phyloP scores from a whole-genome alignment of 2,113 vertebrate genomes.

The Myrmecophaga tridactyla region DNA sequence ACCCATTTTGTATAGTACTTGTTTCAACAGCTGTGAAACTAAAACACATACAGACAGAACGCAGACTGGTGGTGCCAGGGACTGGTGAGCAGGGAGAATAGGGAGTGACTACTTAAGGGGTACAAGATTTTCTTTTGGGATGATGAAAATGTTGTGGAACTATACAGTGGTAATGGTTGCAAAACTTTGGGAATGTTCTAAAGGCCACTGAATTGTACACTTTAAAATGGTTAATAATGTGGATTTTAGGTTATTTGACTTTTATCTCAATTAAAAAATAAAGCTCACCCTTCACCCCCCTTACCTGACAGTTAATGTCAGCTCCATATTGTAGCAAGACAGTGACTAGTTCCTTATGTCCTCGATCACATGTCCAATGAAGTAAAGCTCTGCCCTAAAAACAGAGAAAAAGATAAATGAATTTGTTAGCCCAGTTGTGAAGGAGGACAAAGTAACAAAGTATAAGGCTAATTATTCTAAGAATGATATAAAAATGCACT shows the following conservation, averaged over 20 bases:
- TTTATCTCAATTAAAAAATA: background rate
- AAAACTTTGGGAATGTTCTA: background rate
- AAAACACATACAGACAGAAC: background rate
- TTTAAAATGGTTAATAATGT: background rate
- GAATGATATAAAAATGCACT: background rate
- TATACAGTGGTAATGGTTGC: background rate
- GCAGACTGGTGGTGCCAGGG: background rate
- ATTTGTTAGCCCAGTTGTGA: background rate
- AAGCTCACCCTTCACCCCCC: constrained; percentile 39
- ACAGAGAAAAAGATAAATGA: constrained; percentile 42
- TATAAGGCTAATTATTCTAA: constrained; percentile 32
- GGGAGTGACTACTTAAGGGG: background rate
- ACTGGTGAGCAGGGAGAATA: background rate
- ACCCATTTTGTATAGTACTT: too few relatives aligned
- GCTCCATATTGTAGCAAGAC: constrained; percentile 90
- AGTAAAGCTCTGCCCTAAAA: constrained; percentile 93
- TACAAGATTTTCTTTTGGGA: background rate
- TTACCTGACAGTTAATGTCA: constrained; percentile 95
- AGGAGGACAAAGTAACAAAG: background rate
- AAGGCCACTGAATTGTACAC: background rate
- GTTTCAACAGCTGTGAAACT: too few relatives aligned
- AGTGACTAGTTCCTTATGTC: constrained; percentile 95
- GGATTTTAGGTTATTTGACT: background rate
- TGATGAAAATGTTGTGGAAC: background rate
- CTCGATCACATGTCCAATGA: constrained; percentile 97